Base-by-base conservation (phyloP, 2,113 vertebrate species). In the Rhombomys opimus region DNA sequence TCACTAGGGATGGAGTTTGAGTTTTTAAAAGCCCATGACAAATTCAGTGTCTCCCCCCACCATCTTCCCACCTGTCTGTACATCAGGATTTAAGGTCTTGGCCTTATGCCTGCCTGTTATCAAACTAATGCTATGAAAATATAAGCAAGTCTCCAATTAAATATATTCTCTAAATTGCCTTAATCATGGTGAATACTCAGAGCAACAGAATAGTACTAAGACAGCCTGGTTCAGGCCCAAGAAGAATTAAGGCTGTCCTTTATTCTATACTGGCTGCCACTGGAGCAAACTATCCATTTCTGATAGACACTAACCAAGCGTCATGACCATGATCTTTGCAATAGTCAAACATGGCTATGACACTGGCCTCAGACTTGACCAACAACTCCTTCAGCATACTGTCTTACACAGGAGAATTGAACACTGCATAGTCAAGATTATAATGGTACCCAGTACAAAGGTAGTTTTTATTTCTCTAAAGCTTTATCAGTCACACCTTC, bases 391-490 rank as follows among this genome's bases (percentile, higher is more conserved):
- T 10, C 6, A 52, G 85, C 22, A 35, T 35, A 32, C 41, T 67
- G 50, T 46, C 17, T 18, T 32, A 9, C 13, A 50, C 18, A 17
- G 27, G 30, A 70, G 30, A 87, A n/a, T 22, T 32, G 17, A n/a
- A 25, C 8, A 54, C 18, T 32, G 1, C 2, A 23, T 20, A 23
- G 11, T 7, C 63, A n/a, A 12, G 4, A 1, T 5, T 9, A 50
- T 25, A 50, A 12, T 7, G 46, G 75, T 27, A 46, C 35, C 9
- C 30, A 35, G 4, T 35, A 7, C 7, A 17, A 84, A 59, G 18
- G 23, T 18, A 22, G 54, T 35, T n/a, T 59, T 59, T 59, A n/a
- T n/a, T 57, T n/a, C 8, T 30, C 27, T 35, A 22, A 22, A 35
- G 17, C 17, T 32, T 52, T 68, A 52, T 68, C 27, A n/a, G 46